Evolutionary conservation across 2,888 invertebrate species (phyloP), one percentile per base, ranked within the genome.

Genomic region (Mythimna albipuncta): DNA sequence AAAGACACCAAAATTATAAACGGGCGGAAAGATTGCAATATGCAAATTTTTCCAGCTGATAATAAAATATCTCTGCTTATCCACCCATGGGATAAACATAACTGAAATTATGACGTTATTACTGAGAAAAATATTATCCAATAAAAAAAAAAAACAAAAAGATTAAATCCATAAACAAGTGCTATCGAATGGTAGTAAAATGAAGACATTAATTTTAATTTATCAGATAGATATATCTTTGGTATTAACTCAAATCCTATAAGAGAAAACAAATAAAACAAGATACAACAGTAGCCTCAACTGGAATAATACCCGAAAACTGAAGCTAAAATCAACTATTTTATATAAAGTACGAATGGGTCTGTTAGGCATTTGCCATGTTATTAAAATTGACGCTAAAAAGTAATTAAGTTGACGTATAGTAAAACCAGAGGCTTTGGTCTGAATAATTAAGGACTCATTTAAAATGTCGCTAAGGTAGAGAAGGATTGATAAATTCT

Each of bases 341-440:
- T 44, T 44, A 54, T 65, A 41, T 41, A 13, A 26, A n/a, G 13
- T 16, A 16, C 16, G 41, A 11, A 5, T 52, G 6, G 2, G 13
- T 10, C 6, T 52, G 10, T 0, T 1, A 41, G n/a, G n/a, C 13
- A 0, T 13, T 7, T 19, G 44, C 13, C 16, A 55, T 35, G 11
- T 44, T 44, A 4, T 69, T 13, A 13, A 13, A 57, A 35, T 16
- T 52, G 32, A 4, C 3, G 16, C n/a, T 7, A 11, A 41, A 21
- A 65, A 52, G n/a, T 52, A 41, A 54, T 65, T 65, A 16, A n/a
- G 16, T 41, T 69, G n/a, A 35, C 1, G 5, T 65, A 19, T 54
- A 54, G 10, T 10, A 38, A 35, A 32, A 6, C 5, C 2, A 16
- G 10, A 32, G 10, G 6, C 5, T 16, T 38, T 11, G 19, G 9